Evolutionary conservation across 2,113 vertebrate genomes (phyloP).

Genomic region (Myodes glareolus): DNA sequence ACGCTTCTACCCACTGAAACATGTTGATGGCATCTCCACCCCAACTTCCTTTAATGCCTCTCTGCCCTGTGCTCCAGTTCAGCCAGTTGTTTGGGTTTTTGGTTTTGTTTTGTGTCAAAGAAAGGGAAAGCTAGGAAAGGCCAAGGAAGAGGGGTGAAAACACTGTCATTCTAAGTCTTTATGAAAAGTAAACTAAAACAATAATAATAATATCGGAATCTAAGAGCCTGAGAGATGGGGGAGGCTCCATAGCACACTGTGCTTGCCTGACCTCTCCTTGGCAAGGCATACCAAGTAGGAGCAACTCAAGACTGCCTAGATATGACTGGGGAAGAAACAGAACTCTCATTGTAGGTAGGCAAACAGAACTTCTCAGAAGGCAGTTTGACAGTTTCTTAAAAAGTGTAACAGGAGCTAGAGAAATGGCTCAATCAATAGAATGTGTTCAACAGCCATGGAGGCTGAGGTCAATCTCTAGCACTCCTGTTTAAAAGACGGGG

Average conservation of each 20-base stretch:
- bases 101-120: not conserved
- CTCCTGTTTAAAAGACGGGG: not conserved
- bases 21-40: no score
- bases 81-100: not conserved
- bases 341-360: not conserved
- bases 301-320: not conserved
- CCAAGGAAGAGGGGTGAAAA: not conserved
- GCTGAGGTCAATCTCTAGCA: not conserved
- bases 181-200: not conserved
- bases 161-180: not conserved
- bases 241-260: not conserved
- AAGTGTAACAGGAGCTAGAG: not conserved
- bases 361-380: not conserved
- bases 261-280: not conserved
- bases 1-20: not conserved
- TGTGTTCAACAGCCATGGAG: not conserved
- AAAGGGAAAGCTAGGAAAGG: not conserved
- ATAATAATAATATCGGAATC: not conserved
- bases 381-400: not conserved
- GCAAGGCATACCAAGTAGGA: not conserved
- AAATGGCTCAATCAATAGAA: not conserved
- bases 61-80: not conserved
- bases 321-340: not conserved
- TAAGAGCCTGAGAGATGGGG: not conserved
- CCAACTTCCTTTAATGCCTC: not conserved